These are phyloP conservation scores for Apamea anceps DNA, from an alignment of 2,888 invertebrate species.

Conservation along the genomic window DNA sequence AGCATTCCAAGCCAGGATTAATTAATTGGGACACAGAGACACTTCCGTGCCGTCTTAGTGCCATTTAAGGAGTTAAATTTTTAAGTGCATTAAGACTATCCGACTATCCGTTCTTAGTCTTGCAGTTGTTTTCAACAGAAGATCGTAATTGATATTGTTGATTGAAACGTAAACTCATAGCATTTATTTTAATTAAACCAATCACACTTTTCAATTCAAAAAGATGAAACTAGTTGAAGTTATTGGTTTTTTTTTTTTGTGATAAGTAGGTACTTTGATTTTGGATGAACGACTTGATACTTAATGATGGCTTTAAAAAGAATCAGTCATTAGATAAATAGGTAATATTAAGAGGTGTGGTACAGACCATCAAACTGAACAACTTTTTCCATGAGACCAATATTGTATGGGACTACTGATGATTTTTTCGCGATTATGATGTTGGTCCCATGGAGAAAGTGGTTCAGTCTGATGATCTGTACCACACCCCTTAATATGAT, in stretches of 20 bases:
- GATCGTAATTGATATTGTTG: constrained; percentile 31
- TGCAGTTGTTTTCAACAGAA: constrained; percentile 35
- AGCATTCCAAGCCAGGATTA: constrained; percentile 66
- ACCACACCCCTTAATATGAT: no score
- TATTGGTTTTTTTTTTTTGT: neutral
- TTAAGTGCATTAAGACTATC: constrained; percentile 62
- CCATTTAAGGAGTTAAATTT: constrained; percentile 66
- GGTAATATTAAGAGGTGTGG: no score
- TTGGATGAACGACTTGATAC: no score
- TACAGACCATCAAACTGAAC: no score
- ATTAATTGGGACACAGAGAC: constrained; percentile 70
- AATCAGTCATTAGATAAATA: neutral
- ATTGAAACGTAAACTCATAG: neutral
- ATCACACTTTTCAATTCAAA: neutral
- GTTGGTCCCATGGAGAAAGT: no score
- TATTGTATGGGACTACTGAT: no score
- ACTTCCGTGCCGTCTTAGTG: constrained; percentile 66
- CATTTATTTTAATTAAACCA: neutral
- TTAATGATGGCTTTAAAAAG: neutral
- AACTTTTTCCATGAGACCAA: no score
- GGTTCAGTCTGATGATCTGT: no score
- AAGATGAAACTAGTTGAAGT: no score
- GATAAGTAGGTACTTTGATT: neutral
- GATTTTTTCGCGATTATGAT: no score
- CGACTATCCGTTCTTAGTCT: constrained; percentile 43